Evolutionary conservation across 2,888 invertebrate species (phyloP).

Genomic region (Gastracanthus pulcherrimus): DNA sequence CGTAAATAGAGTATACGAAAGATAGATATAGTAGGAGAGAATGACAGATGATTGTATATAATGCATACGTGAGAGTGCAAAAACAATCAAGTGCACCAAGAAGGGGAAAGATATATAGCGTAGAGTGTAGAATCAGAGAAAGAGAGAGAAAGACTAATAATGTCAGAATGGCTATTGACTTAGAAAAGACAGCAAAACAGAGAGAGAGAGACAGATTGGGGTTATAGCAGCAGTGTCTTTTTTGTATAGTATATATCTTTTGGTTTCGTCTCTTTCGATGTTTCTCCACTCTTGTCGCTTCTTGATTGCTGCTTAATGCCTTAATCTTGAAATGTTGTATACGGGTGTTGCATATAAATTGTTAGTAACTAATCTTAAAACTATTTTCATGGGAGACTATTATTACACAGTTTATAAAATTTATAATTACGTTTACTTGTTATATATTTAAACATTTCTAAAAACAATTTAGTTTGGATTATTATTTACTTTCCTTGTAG

Average conservation of each 20-base stretch:
- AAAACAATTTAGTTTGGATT: not conserved
- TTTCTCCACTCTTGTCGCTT: constrained; percentile 27
- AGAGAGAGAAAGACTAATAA: constrained; percentile 4
- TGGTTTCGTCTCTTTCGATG: constrained; percentile 2
- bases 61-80: not conserved
- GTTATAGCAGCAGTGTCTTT: not conserved
- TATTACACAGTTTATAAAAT: not conserved
- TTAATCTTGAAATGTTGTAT: not conserved
- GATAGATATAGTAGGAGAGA: not conserved
- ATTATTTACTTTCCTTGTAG: too few species aligned
- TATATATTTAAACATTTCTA: not conserved
- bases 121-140: constrained; percentile 26
- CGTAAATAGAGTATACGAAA: constrained; percentile 26
- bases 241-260: not conserved
- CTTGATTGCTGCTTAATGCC: not conserved
- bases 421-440: not conserved
- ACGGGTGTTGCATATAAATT: not conserved
- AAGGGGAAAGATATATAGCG: constrained; percentile 5
- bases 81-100: constrained; percentile 16
- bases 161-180: not conserved
- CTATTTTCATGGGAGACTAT: too few species aligned
- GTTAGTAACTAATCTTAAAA: not conserved
- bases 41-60: constrained; percentile 8
- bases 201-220: constrained; percentile 5
- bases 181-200: not conserved